These are phyloP conservation scores for Herpailurus yagouaroundi DNA, from an alignment of 2,113 vertebrate genomes.

Conservation along the genomic window DNA sequence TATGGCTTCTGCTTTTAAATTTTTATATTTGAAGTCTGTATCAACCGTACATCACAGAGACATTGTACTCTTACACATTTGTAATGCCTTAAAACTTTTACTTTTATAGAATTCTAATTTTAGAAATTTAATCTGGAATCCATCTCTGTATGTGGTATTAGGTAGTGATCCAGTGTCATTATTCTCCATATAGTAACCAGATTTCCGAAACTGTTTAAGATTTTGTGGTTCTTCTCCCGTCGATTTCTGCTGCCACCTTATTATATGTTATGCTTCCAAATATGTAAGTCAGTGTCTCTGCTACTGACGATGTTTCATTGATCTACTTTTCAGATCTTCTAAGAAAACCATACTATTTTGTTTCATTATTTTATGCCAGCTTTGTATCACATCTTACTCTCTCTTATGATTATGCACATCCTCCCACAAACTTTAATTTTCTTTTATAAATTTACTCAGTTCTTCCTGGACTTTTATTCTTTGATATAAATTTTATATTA, in stretches of 20 bases:
- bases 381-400: neutral
- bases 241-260: neutral
- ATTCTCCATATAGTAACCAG: neutral
- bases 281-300: neutral
- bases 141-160: neutral
- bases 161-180: neutral
- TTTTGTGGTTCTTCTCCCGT: neutral
- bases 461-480: slow-evolving; percentile 1
- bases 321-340: neutral
- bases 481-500: slow-evolving; percentile 45
- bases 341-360: neutral
- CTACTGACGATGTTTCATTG: neutral
- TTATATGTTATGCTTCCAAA: neutral
- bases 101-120: neutral
- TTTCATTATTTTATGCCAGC: neutral
- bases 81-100: neutral
- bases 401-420: neutral
- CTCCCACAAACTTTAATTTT: neutral
- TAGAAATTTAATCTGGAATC: slow-evolving; percentile 32
- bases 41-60: slow-evolving; percentile 1
- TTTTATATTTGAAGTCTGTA: slow-evolving; percentile 55
- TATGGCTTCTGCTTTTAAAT: slow-evolving; percentile 48
- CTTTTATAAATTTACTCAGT: neutral
- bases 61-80: slow-evolving; percentile 1
- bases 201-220: neutral